Evolutionary conservation across 2,797 vertebrate genomes (phyloP), one percentile per base, ranked within the genome.

Genomic region (Dendrocincla fuliginosa): DNA sequence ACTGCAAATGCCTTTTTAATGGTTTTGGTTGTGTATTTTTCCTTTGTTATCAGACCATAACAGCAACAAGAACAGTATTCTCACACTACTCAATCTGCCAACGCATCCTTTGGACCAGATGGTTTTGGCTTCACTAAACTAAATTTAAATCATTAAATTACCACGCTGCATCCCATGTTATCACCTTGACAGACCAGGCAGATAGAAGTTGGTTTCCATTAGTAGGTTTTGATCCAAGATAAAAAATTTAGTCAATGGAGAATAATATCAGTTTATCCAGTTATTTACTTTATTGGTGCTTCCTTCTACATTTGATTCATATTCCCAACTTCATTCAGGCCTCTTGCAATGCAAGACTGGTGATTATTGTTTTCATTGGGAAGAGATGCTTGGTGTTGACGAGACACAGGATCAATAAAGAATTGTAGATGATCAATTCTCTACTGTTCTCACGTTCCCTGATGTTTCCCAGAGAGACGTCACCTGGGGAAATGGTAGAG

Each of bases 1-100:
- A 96, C 92, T 94, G 93, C 84, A 94, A 96, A 96, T 95, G 87
- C 84, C 92, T 84, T 95, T 95, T 96, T 96, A 96, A 96, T 92
- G 80, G 83, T 71, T 94, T 84, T 96, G 82, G 82, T 84, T 95
- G 90, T 35, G n/a, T 94, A 92, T 96, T 96, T 95, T 96, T 94
- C 74, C 94, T 96, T 96, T 96, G 96, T 96, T 96, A 96, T 96
- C 91, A 89, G 92, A 84, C 85, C 87, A 74, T 96, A 96, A 90
- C 95, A 93, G 89, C 79, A 88, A 86, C 78, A 95, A 79, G 76
- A 96, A 70, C 65, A 91, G 60, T 83, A 84, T 79, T 96, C 76
- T 91, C 80, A 33, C 84, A 89, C 63, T 89, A 42, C 50, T 90
- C 57, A 86, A n/a, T 91, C 92, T 96, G 95, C 90, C 89, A 95